Evolutionary conservation across 1,140 invertebrate genomes (phyloP).

Genomic region (Heterodera carotae): DNA sequence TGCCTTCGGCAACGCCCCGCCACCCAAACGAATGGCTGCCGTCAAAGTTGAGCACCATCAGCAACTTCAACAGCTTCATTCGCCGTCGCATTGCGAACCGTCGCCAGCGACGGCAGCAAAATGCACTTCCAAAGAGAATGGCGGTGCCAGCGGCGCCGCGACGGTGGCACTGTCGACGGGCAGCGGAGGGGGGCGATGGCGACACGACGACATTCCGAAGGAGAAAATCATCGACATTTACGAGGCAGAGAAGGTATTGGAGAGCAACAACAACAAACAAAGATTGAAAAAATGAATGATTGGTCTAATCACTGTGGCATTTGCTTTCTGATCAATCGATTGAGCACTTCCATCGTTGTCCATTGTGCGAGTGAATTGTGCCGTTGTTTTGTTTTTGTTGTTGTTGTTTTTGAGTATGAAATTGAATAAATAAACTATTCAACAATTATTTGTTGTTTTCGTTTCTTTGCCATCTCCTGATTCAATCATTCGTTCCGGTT

Average conservation of each 20-base stretch:
- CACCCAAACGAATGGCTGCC: slow-evolving; percentile 1
- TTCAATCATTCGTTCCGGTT: neutral
- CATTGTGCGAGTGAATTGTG: neutral
- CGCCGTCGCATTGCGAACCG: slow-evolving; percentile 1
- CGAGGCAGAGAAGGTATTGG: slow-evolving; percentile 83
- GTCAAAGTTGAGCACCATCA: slow-evolving; percentile 1
- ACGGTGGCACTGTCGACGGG: slow-evolving; percentile 6
- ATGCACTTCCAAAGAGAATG: neutral
- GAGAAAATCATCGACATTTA: slow-evolving; percentile 95
- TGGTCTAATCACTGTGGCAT: neutral
- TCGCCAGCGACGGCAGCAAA: neutral
- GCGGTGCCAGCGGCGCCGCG: no score
- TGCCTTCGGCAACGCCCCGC: neutral
- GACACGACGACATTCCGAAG: slow-evolving; percentile 88
- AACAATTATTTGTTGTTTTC: no score
- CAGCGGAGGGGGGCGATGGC: slow-evolving; percentile 76
- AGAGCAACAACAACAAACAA: slow-evolving; percentile 7
- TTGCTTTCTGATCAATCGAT: neutral
- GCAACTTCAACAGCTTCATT: no score
- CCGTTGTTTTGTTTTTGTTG: neutral
- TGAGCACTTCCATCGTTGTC: neutral
- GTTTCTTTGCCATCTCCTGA: neutral
- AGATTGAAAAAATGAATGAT: neutral
- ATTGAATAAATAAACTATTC: neutral
- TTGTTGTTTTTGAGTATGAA: neutral